Base-by-base conservation (phyloP, 2,888 invertebrate genomes). In the Phyto melanocephala region DNA sequence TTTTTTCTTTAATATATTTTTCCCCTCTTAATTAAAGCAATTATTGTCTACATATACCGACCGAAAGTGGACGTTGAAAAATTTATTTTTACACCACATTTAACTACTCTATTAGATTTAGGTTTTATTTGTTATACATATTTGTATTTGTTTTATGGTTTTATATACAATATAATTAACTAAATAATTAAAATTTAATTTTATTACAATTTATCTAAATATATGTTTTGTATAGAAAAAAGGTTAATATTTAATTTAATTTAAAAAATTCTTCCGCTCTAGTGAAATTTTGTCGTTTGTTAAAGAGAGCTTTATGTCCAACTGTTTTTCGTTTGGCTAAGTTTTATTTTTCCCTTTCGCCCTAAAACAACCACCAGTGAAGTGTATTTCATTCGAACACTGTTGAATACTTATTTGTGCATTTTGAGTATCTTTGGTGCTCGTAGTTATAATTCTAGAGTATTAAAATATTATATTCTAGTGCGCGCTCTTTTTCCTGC, bases 241-340 rank as follows among this genome's bases (percentile, higher is more conserved):
- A 24, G 35, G 2, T 62, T 24, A 15, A 22, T 60, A 17, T 54
- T 62, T 58, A 28, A 28, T 37, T 20, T 60, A 13, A 20, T 28
- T 33, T 45, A 70, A 45, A 17, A 50, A 74, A 65, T 56, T 70
- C 6, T 35, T 82, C 75, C 82, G 79, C 65, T 82, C 20, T 40
- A 62, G 67, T 75, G 20, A 60, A 45, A 37, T 13, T 62, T 50
- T 20, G 75, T 71, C 79, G 82, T 79, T 75, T 71, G 71, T 82
- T 71, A 40, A 52, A 62, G 71, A 82, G 79, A 82, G 71, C 40
- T 76, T 82, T 71, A 40, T 47, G 60, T 62, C 60, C 71, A 79
- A 82, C 82, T 82, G 82, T 79, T 82, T 77, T 82, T 62, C 54
- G 54, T 75, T 68, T 79, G 52, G 35, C 28, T 67, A 24, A 76